Base-by-base conservation (phyloP, 2,113 vertebrate species). In the Melanerpes formicivorus region DNA sequence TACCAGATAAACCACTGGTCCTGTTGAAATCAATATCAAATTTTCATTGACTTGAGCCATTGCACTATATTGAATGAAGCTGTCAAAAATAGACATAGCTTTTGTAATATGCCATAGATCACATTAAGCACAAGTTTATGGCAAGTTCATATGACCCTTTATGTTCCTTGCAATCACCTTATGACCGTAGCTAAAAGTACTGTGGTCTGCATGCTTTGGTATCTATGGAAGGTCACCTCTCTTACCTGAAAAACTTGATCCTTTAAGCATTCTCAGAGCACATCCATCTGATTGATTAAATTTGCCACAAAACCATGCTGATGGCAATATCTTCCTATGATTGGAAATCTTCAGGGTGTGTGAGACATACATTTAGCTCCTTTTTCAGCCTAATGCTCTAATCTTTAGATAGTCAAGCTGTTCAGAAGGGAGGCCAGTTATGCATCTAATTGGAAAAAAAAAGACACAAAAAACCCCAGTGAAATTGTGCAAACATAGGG, bases 61-160 rank as follows among this genome's bases (percentile, higher is more conserved):
- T 87, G 87, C 46, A 82, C 67, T 29, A 19, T 55, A 46, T 34
- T 66, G 59, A 81, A 84, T 30, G 84, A 32, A 93, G 46, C 48
- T 84, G 40, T 76, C 46, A 95, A 76, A 95, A 90, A 46, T 4
- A 56, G 27, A 55, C 27, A 29, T 52, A 25, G 40, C 62, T 81
- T 79, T 66, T 75, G 29, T 75, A 90, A 80, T 75, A 86, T 34
- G 34, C 40, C 27, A 88, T 0, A 2, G 27, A 76, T 54, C 30
- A 48, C 63, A 81, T 56, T 65, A 90, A 84, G 90, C 62, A 80
- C 30, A n/a, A 40, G 63, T 81, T 95, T 86, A 58, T 79, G 58
- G 22, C 37, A 81, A 32, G 12, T 86, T 90, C 66, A 48, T 74
- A 10, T 0, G 0, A n/a, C 37, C 32, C 29, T 87, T 62, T 72